phyloP scores from a whole-genome alignment of 2,113 vertebrate genomes.

The Parus major region DNA sequence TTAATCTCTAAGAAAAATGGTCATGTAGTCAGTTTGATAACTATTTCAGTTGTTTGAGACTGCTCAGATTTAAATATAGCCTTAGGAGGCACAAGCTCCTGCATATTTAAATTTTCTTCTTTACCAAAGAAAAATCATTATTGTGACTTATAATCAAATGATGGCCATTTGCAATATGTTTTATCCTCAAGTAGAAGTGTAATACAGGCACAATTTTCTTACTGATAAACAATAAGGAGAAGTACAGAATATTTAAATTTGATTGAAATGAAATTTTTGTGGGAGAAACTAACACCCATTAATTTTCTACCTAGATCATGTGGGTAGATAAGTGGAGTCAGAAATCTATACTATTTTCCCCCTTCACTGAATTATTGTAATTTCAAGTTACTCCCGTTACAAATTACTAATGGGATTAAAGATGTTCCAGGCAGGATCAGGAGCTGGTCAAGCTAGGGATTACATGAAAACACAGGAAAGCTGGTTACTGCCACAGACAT shows the following conservation, averaged over 20 bases:
- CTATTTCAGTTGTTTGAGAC: slow-evolving; percentile 20
- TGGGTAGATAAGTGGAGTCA: not conserved
- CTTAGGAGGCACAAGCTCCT: slow-evolving; percentile 10
- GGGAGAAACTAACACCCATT: not conserved
- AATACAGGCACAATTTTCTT: not conserved
- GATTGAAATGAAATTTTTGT: not conserved
- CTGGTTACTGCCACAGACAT: not conserved
- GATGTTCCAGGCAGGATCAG: not conserved
- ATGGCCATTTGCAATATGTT: slow-evolving; percentile 3
- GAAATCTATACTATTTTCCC: not conserved
- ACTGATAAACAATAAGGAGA: not conserved
- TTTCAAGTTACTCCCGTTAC: not conserved
- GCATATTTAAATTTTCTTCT: slow-evolving; percentile 22
- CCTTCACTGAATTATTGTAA: not conserved
- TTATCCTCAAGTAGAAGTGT: slow-evolving; percentile 11
- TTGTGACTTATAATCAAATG: slow-evolving; percentile 45
- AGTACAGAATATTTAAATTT: not conserved
- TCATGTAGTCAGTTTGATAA: slow-evolving; percentile 65
- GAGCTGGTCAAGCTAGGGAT: not conserved
- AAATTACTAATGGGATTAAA: not conserved
- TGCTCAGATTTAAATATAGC: slow-evolving; percentile 53
- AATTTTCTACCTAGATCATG: not conserved
- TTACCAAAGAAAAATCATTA: slow-evolving; percentile 40
- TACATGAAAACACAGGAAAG: not conserved
- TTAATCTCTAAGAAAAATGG: slow-evolving; percentile 68